These are phyloP conservation scores for Myzus persicae DNA, from an alignment of 1,140 invertebrate species.

Conservation along the genomic window DNA sequence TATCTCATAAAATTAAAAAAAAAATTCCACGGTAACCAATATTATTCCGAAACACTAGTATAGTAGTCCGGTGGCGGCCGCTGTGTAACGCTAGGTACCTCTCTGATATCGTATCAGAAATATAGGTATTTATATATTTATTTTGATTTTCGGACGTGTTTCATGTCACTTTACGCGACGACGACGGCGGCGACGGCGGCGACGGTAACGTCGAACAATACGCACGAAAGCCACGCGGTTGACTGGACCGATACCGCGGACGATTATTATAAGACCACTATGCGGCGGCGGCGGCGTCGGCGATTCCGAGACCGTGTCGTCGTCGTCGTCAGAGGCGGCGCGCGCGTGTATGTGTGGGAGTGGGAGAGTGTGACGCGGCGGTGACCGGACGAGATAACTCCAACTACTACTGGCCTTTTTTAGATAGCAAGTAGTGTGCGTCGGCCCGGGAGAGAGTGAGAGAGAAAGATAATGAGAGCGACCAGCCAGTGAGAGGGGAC, in stretches of 20 bases:
- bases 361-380: background rate
- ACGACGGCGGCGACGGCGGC: background rate
- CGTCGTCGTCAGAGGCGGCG: background rate
- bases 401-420: conserved; percentile 29
- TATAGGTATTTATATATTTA: background rate
- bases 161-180: background rate
- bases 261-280: conserved; percentile 51
- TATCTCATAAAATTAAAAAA: background rate
- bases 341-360: background rate
- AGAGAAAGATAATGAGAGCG: background rate
- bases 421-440: background rate
- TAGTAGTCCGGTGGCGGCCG: background rate
- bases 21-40: background rate
- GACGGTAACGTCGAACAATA: background rate
- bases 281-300: background rate
- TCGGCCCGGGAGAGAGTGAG: background rate
- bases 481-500: background rate
- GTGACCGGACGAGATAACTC: conserved; percentile 20
- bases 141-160: background rate
- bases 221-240: conserved; percentile 54
- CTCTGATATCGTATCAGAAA: background rate
- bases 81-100: no score
- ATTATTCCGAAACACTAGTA: background rate
- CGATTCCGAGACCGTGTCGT: background rate
- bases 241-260: conserved; percentile 47